Evolutionary conservation across 1,140 invertebrate species (phyloP), one percentile per base, ranked within the genome.

Genomic region (Trachymyrmex cornetzi): DNA sequence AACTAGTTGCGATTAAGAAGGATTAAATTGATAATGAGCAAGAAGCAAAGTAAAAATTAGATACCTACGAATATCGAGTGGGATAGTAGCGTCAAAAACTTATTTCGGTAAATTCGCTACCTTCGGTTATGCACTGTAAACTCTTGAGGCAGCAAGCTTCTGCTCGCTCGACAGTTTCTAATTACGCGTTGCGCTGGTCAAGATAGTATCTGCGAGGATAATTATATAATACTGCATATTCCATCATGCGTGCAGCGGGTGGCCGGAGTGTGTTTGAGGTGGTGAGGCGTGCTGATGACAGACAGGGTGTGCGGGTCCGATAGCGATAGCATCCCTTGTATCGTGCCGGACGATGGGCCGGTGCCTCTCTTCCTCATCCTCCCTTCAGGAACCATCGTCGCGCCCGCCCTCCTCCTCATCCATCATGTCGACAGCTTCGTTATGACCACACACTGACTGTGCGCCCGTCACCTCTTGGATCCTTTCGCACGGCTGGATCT

Each of bases 391-490:
- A 92, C 91, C 89, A 91, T 90, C 90, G 86, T 90, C 90, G 85
- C 89, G 90, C 86, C 80, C 90, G 87, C 93, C 91, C 93, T 92
- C 88, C 77, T 89, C 89, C 93, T 94, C 93, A 94, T 94, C 93
- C 92, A 94, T 94, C 94, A 94, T 90, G 93, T 91, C 93, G 93
- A 94, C 94, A 93, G 93, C 93, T 94, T 94, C 94, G 93, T 94
- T 94, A 94, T 94, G 91, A 94, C 92, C 92, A 87, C 93, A 93
- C 91, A 92, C 92, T 90, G 90, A 93, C 91, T 92, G 89, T 89
- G 79, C 72, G 88, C 61, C 85, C 80, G 71, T 77, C 90, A 77
- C 86, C 87, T 86, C 89, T 74, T 84, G 77, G 84, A 88, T 85
- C 89, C 87, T 88, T 90, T 88, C 89, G 89, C 79, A 80, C 85